These are phyloP conservation scores for Microctonus aethiopoides DNA, from an alignment of 2,888 invertebrate genomes.

Conservation along the genomic window DNA sequence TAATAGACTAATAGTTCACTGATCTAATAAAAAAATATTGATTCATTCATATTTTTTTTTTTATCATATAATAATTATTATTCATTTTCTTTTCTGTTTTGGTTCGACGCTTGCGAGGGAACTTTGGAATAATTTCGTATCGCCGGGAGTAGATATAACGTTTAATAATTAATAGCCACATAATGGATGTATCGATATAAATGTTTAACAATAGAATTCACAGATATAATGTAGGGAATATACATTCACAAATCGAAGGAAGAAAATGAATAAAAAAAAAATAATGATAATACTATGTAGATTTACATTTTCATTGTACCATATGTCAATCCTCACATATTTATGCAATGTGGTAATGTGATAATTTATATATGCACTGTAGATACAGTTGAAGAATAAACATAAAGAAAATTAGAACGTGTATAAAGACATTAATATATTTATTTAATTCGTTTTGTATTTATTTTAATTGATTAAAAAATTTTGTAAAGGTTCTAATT, in stretches of 20 bases:
- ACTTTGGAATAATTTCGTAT: too few relatives aligned
- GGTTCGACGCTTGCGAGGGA: too few relatives aligned
- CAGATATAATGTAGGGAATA: background rate
- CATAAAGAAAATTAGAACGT: background rate
- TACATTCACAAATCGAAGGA: background rate
- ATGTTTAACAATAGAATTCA: background rate
- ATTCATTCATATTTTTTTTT: too few relatives aligned
- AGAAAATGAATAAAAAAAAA: background rate
- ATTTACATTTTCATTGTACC: background rate
- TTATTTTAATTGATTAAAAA: too few relatives aligned
- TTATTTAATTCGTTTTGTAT: background rate
- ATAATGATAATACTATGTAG: background rate
- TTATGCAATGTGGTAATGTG: background rate
- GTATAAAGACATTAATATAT: slow-evolving; percentile 5
- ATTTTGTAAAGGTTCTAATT: background rate
- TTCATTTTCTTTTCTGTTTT: too few relatives aligned
- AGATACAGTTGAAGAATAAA: background rate
- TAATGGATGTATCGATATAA: background rate
- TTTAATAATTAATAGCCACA: background rate
- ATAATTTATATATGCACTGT: background rate
- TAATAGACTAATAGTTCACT: too few relatives aligned
- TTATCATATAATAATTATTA: too few relatives aligned
- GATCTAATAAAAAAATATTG: too few relatives aligned
- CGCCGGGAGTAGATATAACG: too few relatives aligned
- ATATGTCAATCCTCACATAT: slow-evolving; percentile 13